Evolutionary conservation across 2,888 invertebrate species (phyloP).

Genomic region (Lithophane ornitopus): DNA sequence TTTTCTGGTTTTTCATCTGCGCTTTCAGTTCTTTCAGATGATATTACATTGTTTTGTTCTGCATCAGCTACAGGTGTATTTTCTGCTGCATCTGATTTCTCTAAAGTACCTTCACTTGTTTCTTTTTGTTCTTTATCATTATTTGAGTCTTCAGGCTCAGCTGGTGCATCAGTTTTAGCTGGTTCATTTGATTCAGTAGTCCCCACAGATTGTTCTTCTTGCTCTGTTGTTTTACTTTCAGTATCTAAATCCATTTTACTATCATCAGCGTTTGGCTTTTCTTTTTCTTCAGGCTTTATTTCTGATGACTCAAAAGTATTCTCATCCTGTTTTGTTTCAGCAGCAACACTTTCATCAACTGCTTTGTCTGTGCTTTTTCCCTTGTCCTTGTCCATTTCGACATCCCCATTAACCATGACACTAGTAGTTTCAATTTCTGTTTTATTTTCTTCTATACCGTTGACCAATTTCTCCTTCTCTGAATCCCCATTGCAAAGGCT

Average conservation of each 20-base stretch:
- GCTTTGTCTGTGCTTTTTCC: slow-evolving; percentile 15
- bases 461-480: slow-evolving; percentile 42
- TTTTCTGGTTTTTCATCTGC: slow-evolving; percentile 7
- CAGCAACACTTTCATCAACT: slow-evolving; percentile 8
- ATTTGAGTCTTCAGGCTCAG: not conserved
- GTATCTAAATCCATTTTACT: slow-evolving; percentile 17
- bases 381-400: slow-evolving; percentile 32
- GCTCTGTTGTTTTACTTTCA: slow-evolving; percentile 14
- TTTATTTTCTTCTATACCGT: slow-evolving; percentile 28
- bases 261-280: slow-evolving; percentile 10
- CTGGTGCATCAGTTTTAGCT: slow-evolving; percentile 8
- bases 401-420: slow-evolving; percentile 21
- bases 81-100: slow-evolving; percentile 9
- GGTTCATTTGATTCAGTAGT: slow-evolving; percentile 23
- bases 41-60: slow-evolving; percentile 1
- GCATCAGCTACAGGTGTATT: slow-evolving; percentile 4
- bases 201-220: slow-evolving; percentile 26
- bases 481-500: slow-evolving; percentile 64
- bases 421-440: slow-evolving; percentile 3
- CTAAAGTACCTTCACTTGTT: slow-evolving; percentile 8
- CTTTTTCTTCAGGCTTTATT: slow-evolving; percentile 19
- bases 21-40: slow-evolving; percentile 7
- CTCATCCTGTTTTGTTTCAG: slow-evolving; percentile 24
- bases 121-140: slow-evolving; percentile 15
- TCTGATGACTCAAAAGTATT: slow-evolving; percentile 28